Percentiles rank a stretch among this genome's conserved stretches.
Conservation (phyloP, 2,888 invertebrate species). For the Beris morrisii region DNA sequence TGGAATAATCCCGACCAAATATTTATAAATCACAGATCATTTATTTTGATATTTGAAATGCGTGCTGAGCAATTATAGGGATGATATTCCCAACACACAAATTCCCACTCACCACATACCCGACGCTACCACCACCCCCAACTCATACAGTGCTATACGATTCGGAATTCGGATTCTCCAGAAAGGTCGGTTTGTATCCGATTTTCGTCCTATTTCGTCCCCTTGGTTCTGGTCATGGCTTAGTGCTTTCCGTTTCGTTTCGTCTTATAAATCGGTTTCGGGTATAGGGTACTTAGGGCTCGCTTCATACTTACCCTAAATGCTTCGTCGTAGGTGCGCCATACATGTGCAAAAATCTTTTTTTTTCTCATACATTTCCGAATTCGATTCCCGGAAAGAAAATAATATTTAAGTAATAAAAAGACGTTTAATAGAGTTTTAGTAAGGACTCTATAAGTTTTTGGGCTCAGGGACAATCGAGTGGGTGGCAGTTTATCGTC, state of each 20-base stretch:
- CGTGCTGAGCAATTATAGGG: conserved; percentile 40
- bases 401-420: conserved; percentile 41
- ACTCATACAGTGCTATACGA: neutral
- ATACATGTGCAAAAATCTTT: conserved; percentile 12
- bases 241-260: conserved; percentile 17
- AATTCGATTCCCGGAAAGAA: conserved; percentile 36
- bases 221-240: neutral
- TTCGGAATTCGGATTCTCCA: too few relatives aligned
- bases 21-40: conserved; percentile 42
- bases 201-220: conserved; percentile 31
- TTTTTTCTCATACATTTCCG: conserved; percentile 35
- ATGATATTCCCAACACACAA: conserved; percentile 22
- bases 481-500: conserved; percentile 3
- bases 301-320: neutral
- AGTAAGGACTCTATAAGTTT: conserved; percentile 4
- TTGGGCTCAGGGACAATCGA: conserved; percentile 15
- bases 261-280: conserved; percentile 3
- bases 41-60: conserved; percentile 43
- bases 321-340: neutral
- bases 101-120: neutral
- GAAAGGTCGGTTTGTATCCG: neutral
- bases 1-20: conserved; percentile 39
- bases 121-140: neutral
- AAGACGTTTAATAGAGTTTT: conserved; percentile 40
- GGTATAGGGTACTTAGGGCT: neutral